Evolutionary conservation across 2,797 vertebrate genomes (phyloP).

Genomic region (Phrynocephalus forsythii): DNA sequence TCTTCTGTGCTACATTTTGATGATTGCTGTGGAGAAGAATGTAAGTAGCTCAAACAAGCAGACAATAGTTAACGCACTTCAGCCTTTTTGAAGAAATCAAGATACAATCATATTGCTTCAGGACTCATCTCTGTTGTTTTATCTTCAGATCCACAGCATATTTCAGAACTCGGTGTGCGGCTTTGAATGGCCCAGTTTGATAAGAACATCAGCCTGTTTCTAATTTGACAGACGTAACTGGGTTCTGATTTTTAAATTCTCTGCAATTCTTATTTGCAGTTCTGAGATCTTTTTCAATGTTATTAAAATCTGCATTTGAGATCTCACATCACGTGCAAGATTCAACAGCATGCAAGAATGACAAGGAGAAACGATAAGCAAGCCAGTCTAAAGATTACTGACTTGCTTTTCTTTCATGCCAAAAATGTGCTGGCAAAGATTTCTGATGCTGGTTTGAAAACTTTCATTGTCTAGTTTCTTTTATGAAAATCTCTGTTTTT

Average conservation of each 20-base stretch:
- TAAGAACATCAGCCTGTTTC: slow-evolving; percentile 20
- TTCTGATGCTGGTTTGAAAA: slow-evolving; percentile 13
- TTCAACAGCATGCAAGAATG: neutral
- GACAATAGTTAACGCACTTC: slow-evolving; percentile 51
- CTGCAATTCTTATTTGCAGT: slow-evolving; percentile 11
- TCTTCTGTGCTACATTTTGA: slow-evolving; percentile 31
- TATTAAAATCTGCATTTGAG: slow-evolving; percentile 51
- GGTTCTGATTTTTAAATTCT: slow-evolving; percentile 9
- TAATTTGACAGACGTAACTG: slow-evolving; percentile 39
- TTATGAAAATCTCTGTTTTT: slow-evolving; percentile 22
- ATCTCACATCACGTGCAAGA: neutral
- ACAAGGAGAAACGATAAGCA: neutral
- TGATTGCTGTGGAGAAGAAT: slow-evolving; percentile 57
- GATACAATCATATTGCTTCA: slow-evolving; percentile 42
- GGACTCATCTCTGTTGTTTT: slow-evolving; percentile 39
- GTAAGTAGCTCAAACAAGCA: slow-evolving; percentile 43
- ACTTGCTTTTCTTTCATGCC: neutral
- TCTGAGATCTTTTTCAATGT: slow-evolving; percentile 29
- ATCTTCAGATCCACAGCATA: slow-evolving; percentile 66
- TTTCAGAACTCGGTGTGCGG: slow-evolving; percentile 35
- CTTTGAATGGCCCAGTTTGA: slow-evolving; percentile 34
- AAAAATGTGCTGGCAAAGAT: neutral
- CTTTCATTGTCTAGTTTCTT: slow-evolving; percentile 33
- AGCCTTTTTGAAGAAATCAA: slow-evolving; percentile 66
- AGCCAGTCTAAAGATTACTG: neutral